Evolutionary conservation across 2,113 vertebrate species (phyloP).

Genomic region (Chlamydotis undulata): DNA sequence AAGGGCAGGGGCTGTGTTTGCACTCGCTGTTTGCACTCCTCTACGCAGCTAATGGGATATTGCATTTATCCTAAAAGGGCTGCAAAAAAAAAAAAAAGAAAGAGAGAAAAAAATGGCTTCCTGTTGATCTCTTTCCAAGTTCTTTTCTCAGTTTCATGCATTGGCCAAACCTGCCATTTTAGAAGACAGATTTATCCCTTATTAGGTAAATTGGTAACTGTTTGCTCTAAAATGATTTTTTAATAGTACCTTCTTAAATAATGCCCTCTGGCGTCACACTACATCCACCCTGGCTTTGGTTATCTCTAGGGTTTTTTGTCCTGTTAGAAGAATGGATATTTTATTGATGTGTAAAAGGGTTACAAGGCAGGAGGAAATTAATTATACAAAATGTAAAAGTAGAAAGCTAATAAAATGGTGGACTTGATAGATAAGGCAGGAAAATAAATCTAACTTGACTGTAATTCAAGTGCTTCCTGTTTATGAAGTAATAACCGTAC

Average conservation of each 20-base stretch:
- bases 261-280: background rate
- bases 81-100: background rate
- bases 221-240: background rate
- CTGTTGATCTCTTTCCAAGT: background rate
- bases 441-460: slow-evolving; percentile 58
- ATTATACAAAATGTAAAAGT: slow-evolving; percentile 22
- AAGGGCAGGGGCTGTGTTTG: slow-evolving; percentile 33
- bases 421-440: slow-evolving; percentile 25
- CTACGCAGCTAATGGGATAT: background rate
- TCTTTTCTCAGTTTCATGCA: background rate
- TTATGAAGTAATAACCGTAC: background rate
- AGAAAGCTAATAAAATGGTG: slow-evolving; percentile 34
- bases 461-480: slow-evolving; percentile 46
- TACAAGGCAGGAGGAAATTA: slow-evolving; percentile 21
- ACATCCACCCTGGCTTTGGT: background rate
- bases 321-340: background rate
- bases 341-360: slow-evolving; percentile 21
- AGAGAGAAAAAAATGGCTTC: background rate
- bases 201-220: background rate
- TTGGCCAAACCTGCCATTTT: slow-evolving; percentile 5
- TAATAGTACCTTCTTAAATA: background rate
- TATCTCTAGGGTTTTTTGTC: background rate
- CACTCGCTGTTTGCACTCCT: slow-evolving; percentile 16
- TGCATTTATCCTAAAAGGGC: background rate
- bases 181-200: background rate